Conservation (phyloP, 2,113 vertebrate genomes). For the Acanthisitta chloris region DNA sequence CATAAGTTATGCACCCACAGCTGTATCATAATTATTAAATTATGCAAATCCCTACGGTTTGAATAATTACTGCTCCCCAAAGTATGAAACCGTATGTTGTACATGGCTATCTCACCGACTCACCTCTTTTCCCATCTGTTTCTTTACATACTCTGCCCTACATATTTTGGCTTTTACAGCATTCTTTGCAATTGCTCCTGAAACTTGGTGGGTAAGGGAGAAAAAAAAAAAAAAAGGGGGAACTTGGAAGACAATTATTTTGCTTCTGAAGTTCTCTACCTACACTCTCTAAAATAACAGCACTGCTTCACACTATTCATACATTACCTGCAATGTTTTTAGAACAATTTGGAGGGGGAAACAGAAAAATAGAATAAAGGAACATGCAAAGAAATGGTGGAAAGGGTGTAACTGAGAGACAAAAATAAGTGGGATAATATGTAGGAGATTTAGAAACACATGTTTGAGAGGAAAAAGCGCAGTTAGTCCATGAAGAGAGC, state of each 20-base stretch:
- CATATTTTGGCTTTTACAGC: not conserved
- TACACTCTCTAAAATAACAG: not conserved
- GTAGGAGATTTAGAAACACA: not conserved
- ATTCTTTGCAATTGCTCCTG: not conserved
- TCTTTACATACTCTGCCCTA: not conserved
- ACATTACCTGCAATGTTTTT: not conserved
- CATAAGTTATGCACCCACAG: not conserved
- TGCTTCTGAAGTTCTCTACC: not conserved
- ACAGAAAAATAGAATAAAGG: not conserved
- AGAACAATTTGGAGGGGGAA: not conserved
- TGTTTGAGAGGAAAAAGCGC: not conserved
- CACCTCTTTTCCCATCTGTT: not conserved
- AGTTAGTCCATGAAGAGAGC: not conserved
- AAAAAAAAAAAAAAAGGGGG: not conserved
- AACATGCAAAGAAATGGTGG: not conserved
- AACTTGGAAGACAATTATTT: not conserved
- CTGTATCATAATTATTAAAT: not conserved
- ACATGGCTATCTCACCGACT: not conserved
- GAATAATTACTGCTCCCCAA: not conserved
- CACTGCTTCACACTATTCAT: not conserved
- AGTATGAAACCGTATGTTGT: rapidly evolving
- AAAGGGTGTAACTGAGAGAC: not conserved
- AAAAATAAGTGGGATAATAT: not conserved
- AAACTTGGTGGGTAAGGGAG: not conserved
- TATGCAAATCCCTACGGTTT: not conserved